A percentile compares a stretch with the other conserved stretches of the same genome.
These are phyloP conservation scores for Poecilia latipinna DNA, from an alignment of 2,113 vertebrate genomes.

Conservation along the genomic window DNA sequence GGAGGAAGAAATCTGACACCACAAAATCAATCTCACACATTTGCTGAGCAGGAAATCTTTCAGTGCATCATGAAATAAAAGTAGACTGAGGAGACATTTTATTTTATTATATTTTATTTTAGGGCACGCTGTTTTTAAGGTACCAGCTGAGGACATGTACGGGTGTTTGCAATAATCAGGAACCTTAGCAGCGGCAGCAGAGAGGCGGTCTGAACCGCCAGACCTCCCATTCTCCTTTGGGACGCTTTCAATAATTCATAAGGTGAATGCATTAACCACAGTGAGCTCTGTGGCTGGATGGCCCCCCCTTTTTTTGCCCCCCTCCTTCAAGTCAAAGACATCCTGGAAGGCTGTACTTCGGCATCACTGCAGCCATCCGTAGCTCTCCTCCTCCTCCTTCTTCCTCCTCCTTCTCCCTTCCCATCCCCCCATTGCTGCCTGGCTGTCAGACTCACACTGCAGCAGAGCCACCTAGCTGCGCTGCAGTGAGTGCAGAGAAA, in stretches of 20 bases:
- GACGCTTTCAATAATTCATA: constrained; percentile 71
- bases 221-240: constrained; percentile 45
- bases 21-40: constrained; percentile 45
- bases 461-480: constrained; percentile 62
- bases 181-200: constrained; percentile 8
- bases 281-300: constrained; percentile 45
- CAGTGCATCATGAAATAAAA: constrained; percentile 15
- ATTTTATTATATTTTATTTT: neutral
- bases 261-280: constrained; percentile 56
- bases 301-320: constrained; percentile 14
- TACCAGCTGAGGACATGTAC: constrained; percentile 3
- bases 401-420: constrained; percentile 1
- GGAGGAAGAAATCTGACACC: constrained; percentile 47
- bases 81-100: neutral
- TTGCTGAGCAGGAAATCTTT: constrained; percentile 41
- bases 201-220: constrained; percentile 17
- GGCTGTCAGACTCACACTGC: constrained; percentile 73
- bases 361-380: constrained; percentile 67
- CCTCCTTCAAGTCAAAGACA: constrained; percentile 30
- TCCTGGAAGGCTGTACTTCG: constrained; percentile 63
- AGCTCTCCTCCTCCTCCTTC: constrained; percentile 12
- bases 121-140: neutral
- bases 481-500: constrained; percentile 61
- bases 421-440: constrained; percentile 57
- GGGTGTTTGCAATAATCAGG: constrained; percentile 28